phyloP scores from a whole-genome alignment of 2,888 invertebrate genomes.

The Ecdyonurus torrentis region DNA sequence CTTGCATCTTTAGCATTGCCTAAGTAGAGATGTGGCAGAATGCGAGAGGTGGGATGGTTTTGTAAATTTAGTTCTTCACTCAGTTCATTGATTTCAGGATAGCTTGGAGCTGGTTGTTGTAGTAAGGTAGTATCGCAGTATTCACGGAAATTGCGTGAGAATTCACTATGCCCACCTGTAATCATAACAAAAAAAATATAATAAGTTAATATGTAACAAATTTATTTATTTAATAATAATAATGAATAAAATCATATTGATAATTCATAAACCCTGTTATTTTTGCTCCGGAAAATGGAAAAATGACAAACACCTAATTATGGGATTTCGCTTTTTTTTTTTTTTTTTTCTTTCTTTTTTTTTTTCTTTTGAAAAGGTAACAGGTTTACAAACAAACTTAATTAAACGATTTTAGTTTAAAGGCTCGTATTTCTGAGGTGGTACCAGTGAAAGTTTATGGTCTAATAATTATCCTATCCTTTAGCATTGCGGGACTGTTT shows the following conservation, averaged over 20 bases:
- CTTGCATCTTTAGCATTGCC: slow-evolving; percentile 70
- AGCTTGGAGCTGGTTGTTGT: slow-evolving; percentile 21
- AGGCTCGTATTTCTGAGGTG: too few species aligned
- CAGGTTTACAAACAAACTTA: too few species aligned
- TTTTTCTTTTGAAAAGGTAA: too few species aligned
- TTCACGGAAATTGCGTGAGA: slow-evolving; percentile 48
- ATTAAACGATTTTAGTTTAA: too few species aligned
- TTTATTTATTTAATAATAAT: neutral
- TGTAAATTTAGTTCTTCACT: slow-evolving; percentile 39
- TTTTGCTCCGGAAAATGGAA: too few species aligned
- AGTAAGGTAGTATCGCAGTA: slow-evolving; percentile 53
- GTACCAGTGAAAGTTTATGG: too few species aligned
- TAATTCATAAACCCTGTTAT: too few species aligned
- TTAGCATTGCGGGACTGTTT: too few species aligned
- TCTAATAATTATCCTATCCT: too few species aligned
- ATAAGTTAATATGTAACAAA: neutral
- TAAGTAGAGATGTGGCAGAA: slow-evolving; percentile 62
- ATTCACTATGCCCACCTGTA: slow-evolving; percentile 57
- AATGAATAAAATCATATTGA: neutral
- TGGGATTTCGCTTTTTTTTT: too few species aligned
- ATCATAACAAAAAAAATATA: slow-evolving; percentile 10
- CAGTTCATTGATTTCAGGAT: slow-evolving; percentile 13
- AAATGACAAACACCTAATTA: too few species aligned
- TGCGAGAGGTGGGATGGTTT: slow-evolving; percentile 57
- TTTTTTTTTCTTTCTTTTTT: too few species aligned